phyloP scores from a whole-genome alignment of 1,140 invertebrate genomes.

The Lordiphosa stackelbergi region DNA sequence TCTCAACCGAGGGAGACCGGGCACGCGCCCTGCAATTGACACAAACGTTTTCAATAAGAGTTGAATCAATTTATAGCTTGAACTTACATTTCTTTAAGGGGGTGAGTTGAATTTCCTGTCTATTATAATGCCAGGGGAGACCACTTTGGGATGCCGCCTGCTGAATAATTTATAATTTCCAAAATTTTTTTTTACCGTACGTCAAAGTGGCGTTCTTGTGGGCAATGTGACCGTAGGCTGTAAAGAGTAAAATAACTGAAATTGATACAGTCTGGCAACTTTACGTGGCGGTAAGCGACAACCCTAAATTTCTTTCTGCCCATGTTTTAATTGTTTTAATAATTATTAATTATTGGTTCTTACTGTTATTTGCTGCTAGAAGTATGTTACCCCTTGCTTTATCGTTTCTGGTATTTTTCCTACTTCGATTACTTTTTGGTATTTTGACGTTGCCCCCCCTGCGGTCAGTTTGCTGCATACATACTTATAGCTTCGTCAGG shows the following conservation, averaged over 20 bases:
- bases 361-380: too few species aligned
- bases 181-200: conserved; percentile 15
- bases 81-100: conserved; percentile 25
- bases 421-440: background rate
- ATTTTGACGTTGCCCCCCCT: background rate
- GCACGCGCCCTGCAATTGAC: conserved; percentile 57
- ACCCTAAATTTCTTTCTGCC: too few species aligned
- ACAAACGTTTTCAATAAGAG: conserved; percentile 12
- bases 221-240: conserved; percentile 4
- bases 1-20: conserved; percentile 54
- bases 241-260: too few species aligned
- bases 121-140: background rate
- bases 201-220: conserved; percentile 30
- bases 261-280: too few species aligned
- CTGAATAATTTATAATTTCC: conserved; percentile 18
- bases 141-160: conserved; percentile 2
- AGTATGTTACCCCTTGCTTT: too few species aligned
- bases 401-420: too few species aligned
- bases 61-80: background rate
- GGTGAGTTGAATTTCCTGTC: background rate
- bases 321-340: too few species aligned
- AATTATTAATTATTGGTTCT: too few species aligned
- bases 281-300: too few species aligned
- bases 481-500: conserved; percentile 19
- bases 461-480: conserved; percentile 6